phyloP scores from a whole-genome alignment of 23 tunicate species.

The Clavelina lepadiformis region DNA sequence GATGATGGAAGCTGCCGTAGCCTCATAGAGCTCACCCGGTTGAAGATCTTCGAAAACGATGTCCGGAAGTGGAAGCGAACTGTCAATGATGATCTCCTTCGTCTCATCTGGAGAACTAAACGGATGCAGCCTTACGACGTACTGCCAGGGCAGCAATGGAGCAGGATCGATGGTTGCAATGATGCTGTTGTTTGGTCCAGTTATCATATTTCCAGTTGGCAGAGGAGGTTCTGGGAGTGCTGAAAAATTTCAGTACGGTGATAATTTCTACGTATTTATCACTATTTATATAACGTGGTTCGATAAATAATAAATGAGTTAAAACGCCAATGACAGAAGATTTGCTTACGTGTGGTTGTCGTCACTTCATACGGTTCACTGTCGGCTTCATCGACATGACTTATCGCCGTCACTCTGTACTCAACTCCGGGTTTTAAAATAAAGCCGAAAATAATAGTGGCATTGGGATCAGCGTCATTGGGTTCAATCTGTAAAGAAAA shows the following conservation, averaged over 20 bases:
- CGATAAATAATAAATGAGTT: no score
- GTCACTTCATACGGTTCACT: slow-evolving; percentile 6
- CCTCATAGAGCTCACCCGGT: background rate
- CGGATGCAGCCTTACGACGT: background rate
- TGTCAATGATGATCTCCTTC: background rate
- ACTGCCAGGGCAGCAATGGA: background rate
- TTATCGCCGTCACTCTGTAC: slow-evolving; percentile 5
- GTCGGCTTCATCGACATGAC: background rate
- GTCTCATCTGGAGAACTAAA: background rate
- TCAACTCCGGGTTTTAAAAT: slow-evolving; percentile 12
- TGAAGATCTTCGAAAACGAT: background rate
- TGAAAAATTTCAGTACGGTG: no score
- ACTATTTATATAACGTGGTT: no score
- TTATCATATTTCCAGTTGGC: background rate
- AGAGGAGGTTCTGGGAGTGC: background rate
- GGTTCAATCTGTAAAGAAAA: background rate
- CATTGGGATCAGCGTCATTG: slow-evolving; percentile 2
- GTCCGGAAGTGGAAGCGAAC: background rate
- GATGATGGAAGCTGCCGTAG: background rate
- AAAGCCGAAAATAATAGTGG: slow-evolving; percentile 1
- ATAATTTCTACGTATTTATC: no score
- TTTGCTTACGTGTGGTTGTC: slow-evolving; percentile 3
- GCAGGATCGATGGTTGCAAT: background rate
- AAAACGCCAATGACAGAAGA: background rate
- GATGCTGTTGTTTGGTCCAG: background rate